Evolutionary conservation across 2,113 vertebrate genomes (phyloP).

Genomic region (Galeopterus variegatus): DNA sequence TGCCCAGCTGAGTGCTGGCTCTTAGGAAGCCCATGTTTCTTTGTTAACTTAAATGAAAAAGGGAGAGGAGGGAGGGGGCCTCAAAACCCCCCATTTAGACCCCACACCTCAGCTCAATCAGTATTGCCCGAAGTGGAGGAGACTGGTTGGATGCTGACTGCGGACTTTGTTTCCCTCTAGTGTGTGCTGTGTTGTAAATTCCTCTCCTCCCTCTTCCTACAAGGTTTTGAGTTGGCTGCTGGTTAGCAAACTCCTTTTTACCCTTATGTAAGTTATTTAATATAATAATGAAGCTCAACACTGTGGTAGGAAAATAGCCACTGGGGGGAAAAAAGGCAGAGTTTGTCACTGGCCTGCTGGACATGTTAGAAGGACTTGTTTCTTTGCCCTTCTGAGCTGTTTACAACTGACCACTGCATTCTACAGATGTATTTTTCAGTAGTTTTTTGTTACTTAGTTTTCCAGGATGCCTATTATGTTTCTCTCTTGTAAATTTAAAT

Average conservation of each 20-base stretch:
- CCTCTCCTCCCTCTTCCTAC: conserved; percentile 73
- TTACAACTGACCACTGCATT: conserved; percentile 76
- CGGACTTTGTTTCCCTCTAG: background rate
- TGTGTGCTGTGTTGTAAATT: conserved; percentile 16
- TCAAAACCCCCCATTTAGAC: background rate
- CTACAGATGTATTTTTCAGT: conserved; percentile 63
- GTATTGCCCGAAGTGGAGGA: conserved; percentile 5
- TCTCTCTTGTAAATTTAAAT: conserved; percentile 78
- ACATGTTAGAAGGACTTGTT: conserved; percentile 56
- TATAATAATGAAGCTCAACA: conserved; percentile 83
- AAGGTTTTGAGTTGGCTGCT: conserved; percentile 93
- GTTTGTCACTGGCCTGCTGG: conserved; percentile 75
- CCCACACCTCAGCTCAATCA: background rate
- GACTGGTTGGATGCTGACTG: conserved; percentile 9
- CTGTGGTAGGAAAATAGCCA: conserved; percentile 84
- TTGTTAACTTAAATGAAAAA: conserved; percentile 82
- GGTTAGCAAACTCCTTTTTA: conserved; percentile 92
- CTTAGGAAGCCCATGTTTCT: conserved; percentile 74
- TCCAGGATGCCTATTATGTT: conserved; percentile 52
- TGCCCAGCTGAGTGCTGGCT: conserved; percentile 74
- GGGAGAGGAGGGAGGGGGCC: conserved; percentile 67
- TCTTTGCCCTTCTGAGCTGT: conserved; percentile 70
- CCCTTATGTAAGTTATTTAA: conserved; percentile 86
- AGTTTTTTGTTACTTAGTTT: conserved; percentile 73
- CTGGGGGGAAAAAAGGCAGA: conserved; percentile 59